Conservation (phyloP, 2,797 vertebrate species). For the Percopsis omiscomaycus region DNA sequence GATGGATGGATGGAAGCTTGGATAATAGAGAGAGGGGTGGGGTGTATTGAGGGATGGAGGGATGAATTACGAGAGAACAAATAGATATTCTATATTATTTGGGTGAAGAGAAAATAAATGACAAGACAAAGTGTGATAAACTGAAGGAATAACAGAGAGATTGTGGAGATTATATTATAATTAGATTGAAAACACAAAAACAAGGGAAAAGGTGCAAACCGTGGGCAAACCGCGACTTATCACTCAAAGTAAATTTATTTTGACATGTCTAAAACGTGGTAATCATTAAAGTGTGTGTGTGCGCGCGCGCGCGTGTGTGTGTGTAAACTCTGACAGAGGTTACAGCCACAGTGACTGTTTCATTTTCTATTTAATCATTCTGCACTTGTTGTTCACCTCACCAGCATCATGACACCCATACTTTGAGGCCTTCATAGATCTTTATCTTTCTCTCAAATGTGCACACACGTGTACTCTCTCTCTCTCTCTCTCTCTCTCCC, state of each 20-base stretch:
- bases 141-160: no score
- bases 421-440: neutral
- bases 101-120: no score
- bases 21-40: neutral
- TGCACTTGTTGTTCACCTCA: neutral
- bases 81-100: no score
- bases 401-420: no score
- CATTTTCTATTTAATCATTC: constrained; percentile 30
- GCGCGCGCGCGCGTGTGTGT: constrained; percentile 16
- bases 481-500: neutral
- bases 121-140: no score
- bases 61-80: no score
- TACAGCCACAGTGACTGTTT: constrained; percentile 20
- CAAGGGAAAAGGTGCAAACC: neutral
- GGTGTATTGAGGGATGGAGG: neutral
- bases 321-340: constrained; percentile 18
- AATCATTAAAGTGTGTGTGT: constrained; percentile 5
- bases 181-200: neutral
- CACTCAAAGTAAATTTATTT: neutral
- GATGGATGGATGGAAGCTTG: neutral
- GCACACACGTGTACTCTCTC: neutral
- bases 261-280: constrained; percentile 9
- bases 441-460: neutral
- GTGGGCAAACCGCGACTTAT: no score
- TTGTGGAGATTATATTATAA: no score